Conservation (phyloP, 1,140 invertebrate species). For the Macrocentrus cingulum region DNA sequence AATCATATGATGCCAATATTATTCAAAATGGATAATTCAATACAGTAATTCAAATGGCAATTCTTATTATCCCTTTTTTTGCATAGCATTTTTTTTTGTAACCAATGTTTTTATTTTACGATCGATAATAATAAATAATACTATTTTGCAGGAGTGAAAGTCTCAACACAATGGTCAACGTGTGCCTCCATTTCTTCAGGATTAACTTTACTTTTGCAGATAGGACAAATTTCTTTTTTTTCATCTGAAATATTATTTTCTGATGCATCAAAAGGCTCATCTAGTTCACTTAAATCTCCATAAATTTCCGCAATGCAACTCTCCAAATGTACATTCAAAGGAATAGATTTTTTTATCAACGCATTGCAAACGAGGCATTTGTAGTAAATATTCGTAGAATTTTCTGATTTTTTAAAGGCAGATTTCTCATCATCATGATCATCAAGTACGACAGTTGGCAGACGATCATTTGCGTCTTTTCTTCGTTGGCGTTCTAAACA, state of each 20-base stretch:
- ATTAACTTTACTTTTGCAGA: conserved; percentile 45
- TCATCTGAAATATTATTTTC: not conserved
- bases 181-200: conserved; percentile 49
- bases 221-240: conserved; percentile 48
- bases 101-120: too few relatives aligned
- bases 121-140: not conserved
- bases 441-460: conserved; percentile 11
- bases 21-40: too few relatives aligned
- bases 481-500: conserved; percentile 21
- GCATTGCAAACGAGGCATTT: conserved; percentile 67
- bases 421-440: conserved; percentile 24
- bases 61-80: too few relatives aligned
- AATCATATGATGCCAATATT: not conserved
- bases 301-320: conserved; percentile 60
- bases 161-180: conserved; percentile 46
- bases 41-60: too few relatives aligned
- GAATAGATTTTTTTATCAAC: conserved; percentile 51
- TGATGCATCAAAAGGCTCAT: conserved; percentile 11
- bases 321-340: conserved; percentile 67
- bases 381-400: conserved; percentile 32
- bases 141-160: not conserved
- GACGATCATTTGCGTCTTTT: not conserved
- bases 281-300: conserved; percentile 30
- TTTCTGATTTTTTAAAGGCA: conserved; percentile 36
- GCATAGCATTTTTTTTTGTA: too few relatives aligned